These are phyloP conservation scores for Triops cancriformis DNA, from an alignment of 1,140 invertebrate genomes.

Conservation along the genomic window DNA sequence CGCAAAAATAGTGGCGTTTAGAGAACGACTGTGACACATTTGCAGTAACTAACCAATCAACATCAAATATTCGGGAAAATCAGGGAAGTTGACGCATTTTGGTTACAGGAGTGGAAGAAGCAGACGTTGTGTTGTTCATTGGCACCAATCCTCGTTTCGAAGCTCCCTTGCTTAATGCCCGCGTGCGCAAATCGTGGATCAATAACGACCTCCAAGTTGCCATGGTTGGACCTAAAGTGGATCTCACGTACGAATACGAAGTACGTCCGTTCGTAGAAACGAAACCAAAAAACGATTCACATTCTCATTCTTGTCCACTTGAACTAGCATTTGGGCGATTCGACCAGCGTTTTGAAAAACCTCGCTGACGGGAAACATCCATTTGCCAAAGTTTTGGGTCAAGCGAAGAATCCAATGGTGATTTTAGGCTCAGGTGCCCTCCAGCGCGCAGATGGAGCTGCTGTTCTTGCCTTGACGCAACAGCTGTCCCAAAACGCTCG, in stretches of 20 bases:
- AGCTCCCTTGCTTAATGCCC: slow-evolving; percentile 92
- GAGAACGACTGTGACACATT: no score
- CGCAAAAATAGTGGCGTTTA: no score
- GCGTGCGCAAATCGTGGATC: slow-evolving; percentile 85
- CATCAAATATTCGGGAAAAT: neutral
- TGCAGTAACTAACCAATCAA: no score
- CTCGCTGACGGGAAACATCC: slow-evolving; percentile 65
- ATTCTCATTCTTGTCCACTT: no score
- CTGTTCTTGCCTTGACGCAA: slow-evolving; percentile 65
- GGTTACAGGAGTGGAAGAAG: slow-evolving; percentile 69
- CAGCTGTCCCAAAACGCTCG: slow-evolving; percentile 47
- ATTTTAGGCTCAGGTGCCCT: slow-evolving; percentile 81
- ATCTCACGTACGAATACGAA: slow-evolving; percentile 88
- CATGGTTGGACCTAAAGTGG: slow-evolving; percentile 80
- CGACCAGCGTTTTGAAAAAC: slow-evolving; percentile 58
- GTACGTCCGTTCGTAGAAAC: slow-evolving; percentile 44
- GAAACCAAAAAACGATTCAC: no score
- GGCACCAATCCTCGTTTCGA: slow-evolving; percentile 97
- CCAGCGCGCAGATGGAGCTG: slow-evolving; percentile 65
- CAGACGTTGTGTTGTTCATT: slow-evolving; percentile 84
- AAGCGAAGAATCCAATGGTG: slow-evolving; percentile 81
- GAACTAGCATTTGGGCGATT: slow-evolving; percentile 70
- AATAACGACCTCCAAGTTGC: slow-evolving; percentile 71
- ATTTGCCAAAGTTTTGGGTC: slow-evolving; percentile 60
- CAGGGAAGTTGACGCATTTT: neutral